Conservation (phyloP, 2,113 vertebrate genomes). For the Salminus brasiliensis region DNA sequence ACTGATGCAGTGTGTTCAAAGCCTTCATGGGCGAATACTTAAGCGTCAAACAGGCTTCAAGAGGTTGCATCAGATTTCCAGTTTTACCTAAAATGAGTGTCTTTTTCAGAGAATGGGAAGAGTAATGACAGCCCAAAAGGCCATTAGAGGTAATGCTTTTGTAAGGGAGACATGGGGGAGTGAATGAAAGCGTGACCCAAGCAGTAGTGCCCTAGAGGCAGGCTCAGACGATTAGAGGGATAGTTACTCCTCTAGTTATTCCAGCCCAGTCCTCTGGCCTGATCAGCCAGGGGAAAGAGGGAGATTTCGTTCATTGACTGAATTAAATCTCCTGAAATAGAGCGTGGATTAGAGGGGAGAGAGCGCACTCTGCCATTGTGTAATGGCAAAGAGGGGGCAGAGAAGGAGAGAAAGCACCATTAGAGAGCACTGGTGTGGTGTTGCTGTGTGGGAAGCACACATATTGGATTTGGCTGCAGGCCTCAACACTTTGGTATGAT, state of each 20-base stretch:
- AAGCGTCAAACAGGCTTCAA: background rate
- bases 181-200: constrained; percentile 3
- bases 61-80: background rate
- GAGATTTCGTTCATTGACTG: constrained; percentile 59
- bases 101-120: background rate
- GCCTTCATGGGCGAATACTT: background rate
- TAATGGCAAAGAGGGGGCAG: constrained; percentile 5
- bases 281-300: constrained; percentile 41
- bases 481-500: constrained; percentile 2
- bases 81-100: background rate
- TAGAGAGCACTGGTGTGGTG: background rate
- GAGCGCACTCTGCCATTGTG: constrained; percentile 10
- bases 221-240: constrained; percentile 27
- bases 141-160: constrained; percentile 23
- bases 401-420: background rate
- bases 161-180: constrained; percentile 31
- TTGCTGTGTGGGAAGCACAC: background rate
- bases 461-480: background rate
- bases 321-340: constrained; percentile 53
- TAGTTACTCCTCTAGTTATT: constrained; percentile 32
- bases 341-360: constrained; percentile 31
- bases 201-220: background rate
- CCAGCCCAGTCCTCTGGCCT: constrained; percentile 41
- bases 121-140: background rate
- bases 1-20: background rate